Evolutionary conservation across 2,113 vertebrate species (phyloP), one percentile per base, ranked within the genome.

Genomic region (Archocentrus centrarchus): DNA sequence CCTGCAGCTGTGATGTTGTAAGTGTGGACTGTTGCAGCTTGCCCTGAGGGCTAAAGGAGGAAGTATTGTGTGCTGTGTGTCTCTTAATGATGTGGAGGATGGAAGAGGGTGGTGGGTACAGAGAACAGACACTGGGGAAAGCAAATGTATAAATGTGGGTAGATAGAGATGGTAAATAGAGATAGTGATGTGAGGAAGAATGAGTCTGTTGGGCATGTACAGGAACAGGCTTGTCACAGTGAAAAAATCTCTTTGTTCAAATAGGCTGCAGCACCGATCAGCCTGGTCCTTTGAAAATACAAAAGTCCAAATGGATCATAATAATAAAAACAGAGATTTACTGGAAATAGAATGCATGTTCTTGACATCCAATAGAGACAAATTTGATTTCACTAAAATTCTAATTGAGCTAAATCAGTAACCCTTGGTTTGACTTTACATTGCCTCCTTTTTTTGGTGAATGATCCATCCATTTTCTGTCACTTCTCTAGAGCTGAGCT

Each of bases 11-110:
- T 11, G 22, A 81, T 89, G 76, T 79, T 91, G 66, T 60, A 79
- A 86, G 55, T 18, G 53, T 5, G 79, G 66, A 78, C 50, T 92
- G 93, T 60, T 79, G 81, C 61, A 84, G 81, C 91, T 85, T 91
- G 92, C 84, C 87, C 50, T 2, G 35, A 44, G 61, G 80, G 55
- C 59, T 85, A 37, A 60, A 68, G 58, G 32, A 30, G 66, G 47
- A 63, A 64, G 70, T 17, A 77, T 58, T 77, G 85, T 50, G 50
- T 83, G 47, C 37, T 11, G n/a, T 4, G 30, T 41, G 30, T 55
- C n/a, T 61, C 11, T 44, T 41, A n/a, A 15, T 7, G 32, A 61
- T 1, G 39, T 17, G 50, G 24, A 24, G 58, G 76, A 62, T 18
- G 3, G 66, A 84, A 66, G 73, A 2, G 30, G 63, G 24, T 30